Base-by-base conservation (phyloP, 2,797 vertebrate genomes). In the Premnoplex brunnescens region DNA sequence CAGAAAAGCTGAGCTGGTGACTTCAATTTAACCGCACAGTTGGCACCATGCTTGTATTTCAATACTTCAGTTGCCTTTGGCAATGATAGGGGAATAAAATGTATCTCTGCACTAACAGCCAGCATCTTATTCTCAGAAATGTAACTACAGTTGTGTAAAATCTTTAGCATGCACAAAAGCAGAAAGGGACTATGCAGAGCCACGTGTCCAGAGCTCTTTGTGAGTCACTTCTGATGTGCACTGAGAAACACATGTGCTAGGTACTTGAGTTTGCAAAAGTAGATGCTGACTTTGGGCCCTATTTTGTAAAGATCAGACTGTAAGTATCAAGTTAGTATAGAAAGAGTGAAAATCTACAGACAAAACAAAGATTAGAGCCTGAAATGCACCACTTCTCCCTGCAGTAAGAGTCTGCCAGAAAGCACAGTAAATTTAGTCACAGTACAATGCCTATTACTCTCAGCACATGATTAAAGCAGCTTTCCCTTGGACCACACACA, bases 401-500 rank as follows among this genome's bases (percentile, higher is more conserved):
- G 15, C 71, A 93, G 91, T 95, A 91, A 60, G 66, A 71, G 73
- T 41, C 95, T 93, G 75, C 78, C 81, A 96, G 94, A 89, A 90
- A 83, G 76, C 89, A 87, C 75, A 91, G 95, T 96, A 96, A 95
- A 89, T 95, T 96, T 94, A 94, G 93, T 96, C 86, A 91, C 86
- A 92, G 84, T 84, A 95, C 87, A 97, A 96, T 93, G 94, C 89
- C 77, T 94, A 46, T 93, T 96, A 91, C 93, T 93, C 89, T 93
- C 93, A 90, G 91, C 1, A 1, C 41, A 28, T 94, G 93, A 96
- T 96, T 97, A 96, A 96, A 97, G 92, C 92, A 91, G 80, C 81
- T 94, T 94, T 97, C 91, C 74, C 78, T 89, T 48, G 80, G 95
- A 97, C 96, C 96, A 97, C 94, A 97, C 92, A 96, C 92, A 82